Evolutionary conservation across 2,113 vertebrate genomes (phyloP).

Genomic region (Lepus timidus): DNA sequence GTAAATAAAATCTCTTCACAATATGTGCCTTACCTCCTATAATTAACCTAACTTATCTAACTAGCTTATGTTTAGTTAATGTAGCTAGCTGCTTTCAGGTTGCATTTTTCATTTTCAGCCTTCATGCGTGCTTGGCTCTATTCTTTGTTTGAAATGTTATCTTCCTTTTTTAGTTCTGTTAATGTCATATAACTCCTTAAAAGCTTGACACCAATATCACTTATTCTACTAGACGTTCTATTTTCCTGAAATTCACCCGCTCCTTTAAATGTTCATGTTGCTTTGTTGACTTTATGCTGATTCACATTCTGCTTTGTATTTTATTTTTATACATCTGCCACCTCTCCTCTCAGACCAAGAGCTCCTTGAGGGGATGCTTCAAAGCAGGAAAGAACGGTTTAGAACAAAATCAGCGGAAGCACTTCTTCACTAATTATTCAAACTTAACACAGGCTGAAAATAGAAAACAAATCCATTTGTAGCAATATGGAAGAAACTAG

Average conservation of each 20-base stretch:
- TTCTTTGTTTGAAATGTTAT: neutral
- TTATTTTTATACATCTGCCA: constrained; percentile 26
- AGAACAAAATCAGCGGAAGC: neutral
- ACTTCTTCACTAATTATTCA: neutral
- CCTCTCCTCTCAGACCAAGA: neutral
- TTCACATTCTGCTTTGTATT: constrained; percentile 9
- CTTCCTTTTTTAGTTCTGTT: neutral
- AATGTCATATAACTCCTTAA: neutral
- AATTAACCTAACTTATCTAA: constrained; percentile 16
- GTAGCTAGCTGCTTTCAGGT: neutral
- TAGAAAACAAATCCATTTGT: neutral
- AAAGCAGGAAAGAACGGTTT: neutral
- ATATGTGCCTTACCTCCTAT: neutral
- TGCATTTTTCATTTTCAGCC: constrained; percentile 1
- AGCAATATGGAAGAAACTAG: too few species aligned
- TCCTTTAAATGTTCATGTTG: neutral
- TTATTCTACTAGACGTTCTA: neutral
- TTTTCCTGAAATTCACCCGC: neutral
- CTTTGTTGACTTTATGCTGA: neutral
- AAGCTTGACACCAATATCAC: neutral
- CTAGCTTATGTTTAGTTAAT: neutral
- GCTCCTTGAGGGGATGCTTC: constrained; percentile 13
- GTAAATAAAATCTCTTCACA: constrained; percentile 1
- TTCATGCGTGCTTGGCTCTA: neutral
- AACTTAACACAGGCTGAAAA: neutral